These are phyloP conservation scores for Lampris incognitus DNA, from an alignment of 2,113 vertebrate species.

Conservation along the genomic window DNA sequence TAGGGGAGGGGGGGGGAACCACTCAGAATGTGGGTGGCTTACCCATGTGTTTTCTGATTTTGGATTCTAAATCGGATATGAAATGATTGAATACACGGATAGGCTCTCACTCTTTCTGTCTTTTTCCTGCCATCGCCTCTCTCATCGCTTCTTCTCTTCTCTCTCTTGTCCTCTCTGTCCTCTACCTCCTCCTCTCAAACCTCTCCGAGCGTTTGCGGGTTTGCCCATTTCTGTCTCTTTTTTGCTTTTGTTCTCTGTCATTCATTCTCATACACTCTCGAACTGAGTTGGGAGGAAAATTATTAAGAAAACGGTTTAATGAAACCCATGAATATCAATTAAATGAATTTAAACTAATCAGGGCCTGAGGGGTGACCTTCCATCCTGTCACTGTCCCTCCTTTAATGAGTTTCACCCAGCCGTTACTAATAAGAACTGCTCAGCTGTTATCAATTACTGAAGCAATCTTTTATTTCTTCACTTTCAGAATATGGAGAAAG, in stretches of 20 bases:
- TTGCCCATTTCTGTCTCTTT: background rate
- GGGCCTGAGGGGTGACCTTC: conserved; percentile 46
- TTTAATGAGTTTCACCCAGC: conserved; percentile 58
- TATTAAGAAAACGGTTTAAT: conserved; percentile 63
- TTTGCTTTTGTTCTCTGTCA: background rate
- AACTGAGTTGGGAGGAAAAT: conserved; percentile 50
- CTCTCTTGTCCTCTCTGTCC: conserved; percentile 20
- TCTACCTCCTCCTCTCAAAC: background rate
- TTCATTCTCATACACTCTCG: background rate
- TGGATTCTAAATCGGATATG: too few relatives aligned
- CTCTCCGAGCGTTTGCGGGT: too few relatives aligned
- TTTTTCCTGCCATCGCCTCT: conserved; percentile 23
- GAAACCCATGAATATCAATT: conserved; percentile 62
- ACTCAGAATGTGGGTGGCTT: conserved; percentile 39
- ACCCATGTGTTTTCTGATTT: too few relatives aligned
- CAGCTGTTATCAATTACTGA: conserved; percentile 35
- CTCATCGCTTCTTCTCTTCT: background rate
- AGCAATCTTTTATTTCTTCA: conserved; percentile 28
- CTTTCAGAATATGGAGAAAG: conserved; percentile 96
- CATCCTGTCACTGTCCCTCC: conserved; percentile 50
- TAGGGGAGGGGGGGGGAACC: conserved; percentile 11
- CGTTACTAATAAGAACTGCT: conserved; percentile 43
- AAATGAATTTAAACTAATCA: conserved; percentile 56
- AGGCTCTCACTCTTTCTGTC: background rate
- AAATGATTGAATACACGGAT: too few relatives aligned